Percentiles rank a stretch among this genome's conserved stretches.
Evolutionary conservation across 2,797 vertebrate species (phyloP).

Genomic region (Gymnoscopelus braueri): DNA sequence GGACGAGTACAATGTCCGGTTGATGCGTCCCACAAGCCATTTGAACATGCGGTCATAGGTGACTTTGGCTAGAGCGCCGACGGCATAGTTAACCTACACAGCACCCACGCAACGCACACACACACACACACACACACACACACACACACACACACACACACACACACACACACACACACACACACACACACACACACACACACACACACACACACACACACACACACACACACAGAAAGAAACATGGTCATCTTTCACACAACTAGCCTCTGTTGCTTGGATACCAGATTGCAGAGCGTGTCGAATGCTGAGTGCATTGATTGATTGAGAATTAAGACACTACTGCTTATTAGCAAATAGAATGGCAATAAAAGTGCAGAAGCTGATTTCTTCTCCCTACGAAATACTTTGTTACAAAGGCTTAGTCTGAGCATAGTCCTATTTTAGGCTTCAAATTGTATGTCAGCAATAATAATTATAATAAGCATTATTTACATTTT

Average conservation of each 20-base stretch:
- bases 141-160: constrained; percentile 18
- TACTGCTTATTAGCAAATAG: constrained; percentile 18
- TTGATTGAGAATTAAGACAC: constrained; percentile 37
- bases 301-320: constrained; percentile 47
- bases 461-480: too few relatives aligned
- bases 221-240: constrained; percentile 17
- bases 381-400: constrained; percentile 1
- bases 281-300: constrained; percentile 48
- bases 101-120: constrained; percentile 31
- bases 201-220: constrained; percentile 8
- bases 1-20: constrained; percentile 91
- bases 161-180: neutral
- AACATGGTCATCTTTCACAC: constrained; percentile 63
- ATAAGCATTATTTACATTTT: too few relatives aligned
- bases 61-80: constrained; percentile 96
- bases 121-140: constrained; percentile 26
- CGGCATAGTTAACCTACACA: constrained; percentile 88
- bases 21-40: constrained; percentile 91
- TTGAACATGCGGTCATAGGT: constrained; percentile 96
- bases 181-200: constrained; percentile 6
- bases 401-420: neutral
- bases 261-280: constrained; percentile 58
- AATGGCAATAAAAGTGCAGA: neutral
- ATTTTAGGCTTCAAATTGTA: too few relatives aligned
- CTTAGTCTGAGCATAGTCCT: too few relatives aligned